phyloP scores from a whole-genome alignment of 2,888 invertebrate species.

The Cosmopolites sordidus region DNA sequence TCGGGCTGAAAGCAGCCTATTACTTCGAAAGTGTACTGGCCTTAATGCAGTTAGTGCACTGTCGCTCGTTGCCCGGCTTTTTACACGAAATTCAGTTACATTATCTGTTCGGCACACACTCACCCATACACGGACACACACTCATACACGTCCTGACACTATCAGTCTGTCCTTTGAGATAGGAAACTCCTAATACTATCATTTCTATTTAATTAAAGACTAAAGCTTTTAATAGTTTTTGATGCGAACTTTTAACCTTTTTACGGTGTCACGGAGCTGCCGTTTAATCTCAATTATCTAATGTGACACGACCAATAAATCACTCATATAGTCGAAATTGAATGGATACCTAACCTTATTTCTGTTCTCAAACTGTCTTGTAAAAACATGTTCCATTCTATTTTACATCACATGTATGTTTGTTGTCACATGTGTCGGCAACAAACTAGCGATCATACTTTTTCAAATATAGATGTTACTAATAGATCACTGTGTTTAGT shows the following conservation, averaged over 20 bases:
- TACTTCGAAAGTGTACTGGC: constrained; percentile 47
- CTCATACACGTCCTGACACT: constrained; percentile 13
- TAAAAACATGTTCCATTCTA: too few species aligned
- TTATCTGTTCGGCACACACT: constrained; percentile 22
- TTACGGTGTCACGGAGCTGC: constrained; percentile 5
- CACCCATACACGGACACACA: constrained; percentile 1
- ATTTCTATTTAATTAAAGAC: constrained; percentile 25
- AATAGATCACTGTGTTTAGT: too few species aligned
- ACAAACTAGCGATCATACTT: too few species aligned
- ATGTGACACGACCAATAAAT: too few species aligned
- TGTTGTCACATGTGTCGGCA: too few species aligned
- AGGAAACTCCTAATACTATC: constrained; percentile 26
- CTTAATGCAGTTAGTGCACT: constrained; percentile 47
- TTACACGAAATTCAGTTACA: constrained; percentile 45
- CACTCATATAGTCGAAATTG: too few species aligned
- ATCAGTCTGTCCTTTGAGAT: constrained; percentile 21
- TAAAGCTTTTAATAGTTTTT: constrained; percentile 24
- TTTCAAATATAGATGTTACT: too few species aligned
- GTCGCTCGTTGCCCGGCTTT: constrained; percentile 41
- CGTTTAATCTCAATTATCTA: too few species aligned
- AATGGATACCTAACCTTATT: too few species aligned
- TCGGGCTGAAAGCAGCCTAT: constrained; percentile 47
- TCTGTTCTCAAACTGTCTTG: too few species aligned
- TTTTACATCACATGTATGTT: too few species aligned
- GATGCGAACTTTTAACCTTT: constrained; percentile 14